Conservation (phyloP, 2,888 invertebrate genomes). For the Sympetrum striolatum region DNA sequence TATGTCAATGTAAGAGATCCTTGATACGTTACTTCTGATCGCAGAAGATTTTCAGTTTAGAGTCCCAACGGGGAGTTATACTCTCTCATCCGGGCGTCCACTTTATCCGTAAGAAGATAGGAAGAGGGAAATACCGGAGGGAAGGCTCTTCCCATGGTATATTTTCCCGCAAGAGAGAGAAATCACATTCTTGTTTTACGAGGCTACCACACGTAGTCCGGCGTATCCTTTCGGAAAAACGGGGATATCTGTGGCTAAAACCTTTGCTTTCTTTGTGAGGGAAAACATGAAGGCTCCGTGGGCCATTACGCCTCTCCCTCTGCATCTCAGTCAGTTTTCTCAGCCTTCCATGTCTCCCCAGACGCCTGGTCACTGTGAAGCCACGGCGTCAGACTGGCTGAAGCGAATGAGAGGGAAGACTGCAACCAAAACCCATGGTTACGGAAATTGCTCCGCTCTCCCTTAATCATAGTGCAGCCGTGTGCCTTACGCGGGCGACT, state of each 20-base stretch:
- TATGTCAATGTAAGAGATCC: too few species aligned
- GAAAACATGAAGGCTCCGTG: background rate
- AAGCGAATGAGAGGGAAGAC: background rate
- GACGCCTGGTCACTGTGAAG: background rate
- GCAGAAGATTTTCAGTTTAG: too few species aligned
- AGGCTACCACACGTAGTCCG: slow-evolving; percentile 12
- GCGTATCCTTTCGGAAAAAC: background rate
- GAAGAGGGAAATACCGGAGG: background rate
- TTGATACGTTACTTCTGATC: too few species aligned
- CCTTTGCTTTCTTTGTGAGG: background rate
- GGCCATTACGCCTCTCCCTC: background rate
- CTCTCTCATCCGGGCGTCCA: background rate
- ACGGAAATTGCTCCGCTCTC: slow-evolving; percentile 27
- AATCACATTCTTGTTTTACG: background rate
- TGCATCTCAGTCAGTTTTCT: background rate
- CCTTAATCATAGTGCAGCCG: slow-evolving; percentile 30
- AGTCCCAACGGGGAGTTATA: too few species aligned
- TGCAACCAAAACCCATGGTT: slow-evolving; percentile 33
- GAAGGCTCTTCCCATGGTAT: background rate
- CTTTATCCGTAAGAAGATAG: background rate
- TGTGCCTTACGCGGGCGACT: slow-evolving; percentile 31
- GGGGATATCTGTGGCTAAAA: background rate
- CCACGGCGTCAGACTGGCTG: background rate
- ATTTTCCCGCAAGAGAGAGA: background rate
- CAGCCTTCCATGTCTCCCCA: background rate